A percentile compares a stretch with the other conserved stretches of the same genome.
These are phyloP conservation scores for Atta colombica DNA, from an alignment of 1,140 invertebrate genomes.

Conservation along the genomic window DNA sequence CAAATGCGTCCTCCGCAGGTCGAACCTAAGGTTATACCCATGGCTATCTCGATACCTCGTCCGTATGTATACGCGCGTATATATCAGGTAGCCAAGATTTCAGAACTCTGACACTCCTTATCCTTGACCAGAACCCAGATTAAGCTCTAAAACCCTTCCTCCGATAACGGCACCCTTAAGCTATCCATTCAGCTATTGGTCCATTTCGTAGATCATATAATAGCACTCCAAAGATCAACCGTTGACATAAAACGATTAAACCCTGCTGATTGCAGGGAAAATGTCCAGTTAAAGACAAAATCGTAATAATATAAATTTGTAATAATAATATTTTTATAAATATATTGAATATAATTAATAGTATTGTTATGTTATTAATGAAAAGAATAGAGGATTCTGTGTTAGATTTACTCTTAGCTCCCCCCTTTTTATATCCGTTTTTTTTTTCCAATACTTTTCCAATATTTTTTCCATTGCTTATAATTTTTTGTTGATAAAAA, in stretches of 20 bases:
- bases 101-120: constrained; percentile 67
- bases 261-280: neutral
- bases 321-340: neutral
- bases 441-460: too few species aligned
- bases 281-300: neutral
- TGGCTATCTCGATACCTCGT: constrained; percentile 72
- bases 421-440: too few species aligned
- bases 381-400: neutral
- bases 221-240: constrained; percentile 56
- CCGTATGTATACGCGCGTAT: constrained; percentile 51
- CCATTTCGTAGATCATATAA: constrained; percentile 67
- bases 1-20: constrained; percentile 72
- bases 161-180: constrained; percentile 79
- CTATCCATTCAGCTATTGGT: constrained; percentile 77
- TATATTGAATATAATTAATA: constrained; percentile 1
- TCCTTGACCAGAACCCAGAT: constrained; percentile 74
- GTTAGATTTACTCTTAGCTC: too few species aligned
- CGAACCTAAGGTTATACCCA: constrained; percentile 69
- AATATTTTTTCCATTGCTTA: too few species aligned
- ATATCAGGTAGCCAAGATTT: constrained; percentile 62
- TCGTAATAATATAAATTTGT: too few species aligned
- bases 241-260: constrained; percentile 37
- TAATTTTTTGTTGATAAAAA: too few species aligned
- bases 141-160: constrained; percentile 78
- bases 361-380: neutral